These are phyloP conservation scores for Sussaba pulchella DNA, from an alignment of 2,888 invertebrate genomes.

Conservation along the genomic window DNA sequence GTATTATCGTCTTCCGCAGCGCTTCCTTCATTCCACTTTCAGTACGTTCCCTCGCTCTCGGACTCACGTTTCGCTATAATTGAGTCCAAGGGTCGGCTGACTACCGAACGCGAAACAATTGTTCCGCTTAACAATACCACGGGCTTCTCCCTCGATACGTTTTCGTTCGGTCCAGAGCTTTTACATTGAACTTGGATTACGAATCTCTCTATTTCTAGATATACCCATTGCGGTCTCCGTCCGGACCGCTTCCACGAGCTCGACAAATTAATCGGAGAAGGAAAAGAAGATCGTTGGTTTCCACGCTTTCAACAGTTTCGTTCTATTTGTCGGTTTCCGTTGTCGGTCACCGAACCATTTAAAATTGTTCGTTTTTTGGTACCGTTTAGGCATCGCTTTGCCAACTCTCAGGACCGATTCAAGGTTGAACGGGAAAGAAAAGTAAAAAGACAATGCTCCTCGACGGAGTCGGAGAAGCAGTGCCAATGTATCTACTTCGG, in stretches of 20 bases:
- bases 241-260: neutral
- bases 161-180: neutral
- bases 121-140: neutral
- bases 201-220: neutral
- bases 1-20: too few species aligned
- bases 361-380: too few species aligned
- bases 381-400: too few species aligned
- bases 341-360: neutral
- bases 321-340: neutral
- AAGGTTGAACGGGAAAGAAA: too few species aligned
- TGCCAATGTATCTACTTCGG: too few species aligned
- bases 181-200: neutral
- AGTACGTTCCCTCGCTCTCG: neutral
- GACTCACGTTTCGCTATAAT: constrained; percentile 1
- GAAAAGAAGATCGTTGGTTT: neutral
- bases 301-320: neutral
- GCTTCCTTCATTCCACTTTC: too few species aligned
- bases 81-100: neutral
- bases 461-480: too few species aligned
- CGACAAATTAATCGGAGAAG: constrained; percentile 5
- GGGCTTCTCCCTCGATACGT: neutral
- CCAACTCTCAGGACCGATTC: too few species aligned
- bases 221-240: neutral
- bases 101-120: constrained; percentile 10
- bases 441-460: too few species aligned